Conservation (phyloP, 1,140 invertebrate genomes). For the Pararge aegeria region DNA sequence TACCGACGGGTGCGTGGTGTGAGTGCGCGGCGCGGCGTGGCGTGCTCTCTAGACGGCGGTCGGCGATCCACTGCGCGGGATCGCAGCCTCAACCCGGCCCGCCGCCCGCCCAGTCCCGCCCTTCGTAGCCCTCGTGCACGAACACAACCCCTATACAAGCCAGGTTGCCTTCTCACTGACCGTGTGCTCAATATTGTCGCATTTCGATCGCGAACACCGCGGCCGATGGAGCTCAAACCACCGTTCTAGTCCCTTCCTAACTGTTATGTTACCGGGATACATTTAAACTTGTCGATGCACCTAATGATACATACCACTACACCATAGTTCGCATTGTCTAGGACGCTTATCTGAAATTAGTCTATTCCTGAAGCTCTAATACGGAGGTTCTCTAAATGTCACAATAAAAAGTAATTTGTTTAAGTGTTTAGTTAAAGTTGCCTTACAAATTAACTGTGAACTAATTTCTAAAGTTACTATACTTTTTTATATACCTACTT, state of each 20-base stretch:
- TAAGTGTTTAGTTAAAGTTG: neutral
- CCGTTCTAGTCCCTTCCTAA: neutral
- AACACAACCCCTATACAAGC: neutral
- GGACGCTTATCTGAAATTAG: neutral
- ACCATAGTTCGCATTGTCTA: neutral
- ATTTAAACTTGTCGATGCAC: too few relatives aligned
- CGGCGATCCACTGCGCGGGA: conserved; percentile 58
- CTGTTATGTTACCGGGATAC: neutral
- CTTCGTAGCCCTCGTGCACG: conserved; percentile 3
- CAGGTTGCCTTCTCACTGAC: neutral
- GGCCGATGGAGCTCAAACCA: neutral
- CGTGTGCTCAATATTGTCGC: neutral
- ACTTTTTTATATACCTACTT: too few relatives aligned
- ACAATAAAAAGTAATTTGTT: neutral
- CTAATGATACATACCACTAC: neutral
- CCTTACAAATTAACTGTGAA: neutral
- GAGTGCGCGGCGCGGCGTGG: conserved; percentile 61
- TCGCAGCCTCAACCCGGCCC: conserved; percentile 51
- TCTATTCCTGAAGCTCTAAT: neutral
- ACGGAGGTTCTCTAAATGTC: neutral
- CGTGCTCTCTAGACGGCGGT: conserved; percentile 68
- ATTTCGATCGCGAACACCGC: neutral
- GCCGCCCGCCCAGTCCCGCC: conserved; percentile 47
- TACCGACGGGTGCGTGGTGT: conserved; percentile 61
- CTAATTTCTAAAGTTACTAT: too few relatives aligned